Base-by-base conservation (phyloP, 1,140 invertebrate genomes). In the Anadara kagoshimensis region DNA sequence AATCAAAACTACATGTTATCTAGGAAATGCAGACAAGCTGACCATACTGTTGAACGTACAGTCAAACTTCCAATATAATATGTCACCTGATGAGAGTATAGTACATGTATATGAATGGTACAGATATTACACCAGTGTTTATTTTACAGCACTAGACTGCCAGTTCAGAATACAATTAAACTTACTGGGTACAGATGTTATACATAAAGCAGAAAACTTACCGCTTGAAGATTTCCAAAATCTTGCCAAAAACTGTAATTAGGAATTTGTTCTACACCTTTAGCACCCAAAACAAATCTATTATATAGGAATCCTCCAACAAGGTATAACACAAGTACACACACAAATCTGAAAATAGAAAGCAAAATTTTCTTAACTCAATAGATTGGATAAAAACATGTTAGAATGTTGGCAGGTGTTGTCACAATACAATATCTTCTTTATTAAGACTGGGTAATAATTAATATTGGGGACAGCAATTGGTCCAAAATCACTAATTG, bases 181-280 rank as follows among this genome's bases (percentile, higher is more conserved):
- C 2, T 43, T 5, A 36, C 24, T 44, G 16, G 14, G 24, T 62
- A 12, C n/a, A 14, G 29, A 22, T 12, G 7, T 10, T 14, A 44
- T 36, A 36, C 29, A 36, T 36, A 36, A 10, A 1, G n/a, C 5
- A 12, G 8, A 10, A 4, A 14, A 82, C 84, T 84, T 79, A 89
- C 88, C 18, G 89, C 88, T 76, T 89, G 86, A 18, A 90, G 76
- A 73, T 89, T 89, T 29, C 89, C 89, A 83, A 90, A 89, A 61
- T 89, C 87, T 73, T 84, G 83, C 89, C 89, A 90, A 69, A 90
- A 89, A 14, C 78, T 69, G 69, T 89, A 88, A 66, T 90, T 87
- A 26, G 89, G 89, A 54, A 90, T 86, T 74, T 90, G 89, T 67
- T 90, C 89, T 43, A 87, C 78, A 11, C 89, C 89, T 76, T 90